These are phyloP conservation scores for Nephrotoma guestfalica DNA, from an alignment of 2,888 invertebrate genomes.

Conservation along the genomic window DNA sequence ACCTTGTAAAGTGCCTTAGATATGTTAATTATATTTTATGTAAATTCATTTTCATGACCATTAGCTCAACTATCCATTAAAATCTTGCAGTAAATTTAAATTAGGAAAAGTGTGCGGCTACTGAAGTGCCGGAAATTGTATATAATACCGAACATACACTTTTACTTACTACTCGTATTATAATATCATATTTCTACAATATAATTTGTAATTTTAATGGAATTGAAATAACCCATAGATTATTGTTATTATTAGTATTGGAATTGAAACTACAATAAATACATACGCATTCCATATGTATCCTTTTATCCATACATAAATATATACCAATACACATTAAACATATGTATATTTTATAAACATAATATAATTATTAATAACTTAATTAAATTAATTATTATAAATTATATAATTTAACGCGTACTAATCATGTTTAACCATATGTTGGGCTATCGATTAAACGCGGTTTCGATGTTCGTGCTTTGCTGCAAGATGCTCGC, in stretches of 20 bases:
- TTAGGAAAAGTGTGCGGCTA: too few relatives aligned
- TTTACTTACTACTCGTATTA: background rate
- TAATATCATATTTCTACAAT: background rate
- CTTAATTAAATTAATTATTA: background rate
- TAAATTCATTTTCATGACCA: too few relatives aligned
- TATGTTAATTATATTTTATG: too few relatives aligned
- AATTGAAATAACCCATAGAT: background rate
- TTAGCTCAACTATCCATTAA: too few relatives aligned
- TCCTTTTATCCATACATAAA: background rate
- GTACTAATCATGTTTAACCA: conserved; percentile 7
- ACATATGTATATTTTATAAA: background rate
- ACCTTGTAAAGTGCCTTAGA: too few relatives aligned
- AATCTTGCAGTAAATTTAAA: too few relatives aligned
- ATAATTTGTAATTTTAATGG: background rate
- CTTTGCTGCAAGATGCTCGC: conserved; percentile 33
- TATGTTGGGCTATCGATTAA: conserved; percentile 32
- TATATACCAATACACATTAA: background rate
- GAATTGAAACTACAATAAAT: background rate
- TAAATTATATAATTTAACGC: background rate
- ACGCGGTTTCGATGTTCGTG: conserved; percentile 31
- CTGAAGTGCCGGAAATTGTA: too few relatives aligned
- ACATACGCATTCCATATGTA: background rate
- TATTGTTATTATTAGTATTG: background rate
- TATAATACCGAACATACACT: background rate
- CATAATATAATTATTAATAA: background rate